These are phyloP conservation scores for Bombyx huttoni DNA, from an alignment of 2,888 invertebrate species.

Conservation along the genomic window DNA sequence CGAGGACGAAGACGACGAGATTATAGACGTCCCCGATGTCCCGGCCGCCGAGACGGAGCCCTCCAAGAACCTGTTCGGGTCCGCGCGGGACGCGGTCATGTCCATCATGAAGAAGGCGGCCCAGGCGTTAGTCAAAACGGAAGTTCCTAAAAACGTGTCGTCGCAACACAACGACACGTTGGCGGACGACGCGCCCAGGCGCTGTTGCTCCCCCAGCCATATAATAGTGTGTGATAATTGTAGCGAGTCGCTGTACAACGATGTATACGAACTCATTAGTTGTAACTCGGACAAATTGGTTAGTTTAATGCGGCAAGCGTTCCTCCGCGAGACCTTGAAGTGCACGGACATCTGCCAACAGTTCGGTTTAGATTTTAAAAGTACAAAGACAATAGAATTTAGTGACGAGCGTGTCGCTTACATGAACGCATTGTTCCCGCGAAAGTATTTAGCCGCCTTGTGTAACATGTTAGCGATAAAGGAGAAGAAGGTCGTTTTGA, in stretches of 20 bases:
- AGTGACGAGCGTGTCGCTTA: conserved; percentile 68
- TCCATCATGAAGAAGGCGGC: conserved; percentile 94
- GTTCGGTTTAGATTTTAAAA: conserved; percentile 75
- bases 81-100: conserved; percentile 91
- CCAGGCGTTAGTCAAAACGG: conserved; percentile 83
- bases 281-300: conserved; percentile 76
- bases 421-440: conserved; percentile 75
- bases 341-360: conserved; percentile 73
- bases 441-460: conserved; percentile 81
- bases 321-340: conserved; percentile 74
- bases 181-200: conserved; percentile 49
- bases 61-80: conserved; percentile 83
- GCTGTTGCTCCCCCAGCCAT: conserved; percentile 82
- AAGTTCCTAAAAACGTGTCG: conserved; percentile 74
- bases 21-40: conserved; percentile 69
- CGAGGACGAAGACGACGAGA: conserved; percentile 78
- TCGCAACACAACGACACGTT: conserved; percentile 59
- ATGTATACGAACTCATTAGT: conserved; percentile 81
- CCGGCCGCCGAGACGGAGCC: conserved; percentile 64
- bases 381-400: conserved; percentile 65
- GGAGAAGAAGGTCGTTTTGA: conserved; percentile 77
- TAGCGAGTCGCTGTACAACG: conserved; percentile 77
- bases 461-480: conserved; percentile 82
- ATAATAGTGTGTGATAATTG: conserved; percentile 83
- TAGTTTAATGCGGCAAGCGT: conserved; percentile 72